Conservation (phyloP, 2,113 vertebrate species). For the Rhipidura dahli region DNA sequence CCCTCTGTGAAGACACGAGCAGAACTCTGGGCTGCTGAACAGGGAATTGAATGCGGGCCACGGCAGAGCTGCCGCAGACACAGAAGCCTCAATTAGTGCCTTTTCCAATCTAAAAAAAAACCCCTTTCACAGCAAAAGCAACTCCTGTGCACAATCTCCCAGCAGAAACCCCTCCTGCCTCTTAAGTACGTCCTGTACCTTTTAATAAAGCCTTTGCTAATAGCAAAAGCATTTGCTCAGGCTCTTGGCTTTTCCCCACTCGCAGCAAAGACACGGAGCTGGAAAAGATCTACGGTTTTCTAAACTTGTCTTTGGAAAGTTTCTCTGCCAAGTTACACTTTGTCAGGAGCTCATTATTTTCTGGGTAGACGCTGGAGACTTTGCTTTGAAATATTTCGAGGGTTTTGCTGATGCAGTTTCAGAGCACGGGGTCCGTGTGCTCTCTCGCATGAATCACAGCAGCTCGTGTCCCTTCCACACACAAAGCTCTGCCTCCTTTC, state of each 20-base stretch:
- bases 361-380: slow-evolving; percentile 58
- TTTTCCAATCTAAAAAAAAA: neutral
- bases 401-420: slow-evolving; percentile 2
- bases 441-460: slow-evolving; percentile 7
- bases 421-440: neutral
- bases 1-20: neutral
- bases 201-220: slow-evolving; percentile 28
- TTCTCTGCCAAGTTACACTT: slow-evolving; percentile 71
- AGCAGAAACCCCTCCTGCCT: neutral
- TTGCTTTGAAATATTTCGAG: slow-evolving; percentile 33
- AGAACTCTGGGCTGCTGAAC: neutral
- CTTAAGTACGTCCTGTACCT: neutral
- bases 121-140: neutral
- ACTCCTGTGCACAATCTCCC: neutral
- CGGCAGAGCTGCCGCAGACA: neutral
- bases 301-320: slow-evolving; percentile 64
- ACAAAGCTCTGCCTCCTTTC: slow-evolving; percentile 20
- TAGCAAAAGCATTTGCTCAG: slow-evolving; percentile 28
- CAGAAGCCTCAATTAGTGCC: neutral
- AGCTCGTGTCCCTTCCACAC: neutral
- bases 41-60: neutral
- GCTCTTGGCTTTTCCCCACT: slow-evolving; percentile 21
- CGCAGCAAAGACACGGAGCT: slow-evolving; percentile 15
- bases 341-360: slow-evolving; percentile 65
- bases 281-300: slow-evolving; percentile 44